Conservation (phyloP, 2,888 invertebrate species). For the Palloptera scutellata region DNA sequence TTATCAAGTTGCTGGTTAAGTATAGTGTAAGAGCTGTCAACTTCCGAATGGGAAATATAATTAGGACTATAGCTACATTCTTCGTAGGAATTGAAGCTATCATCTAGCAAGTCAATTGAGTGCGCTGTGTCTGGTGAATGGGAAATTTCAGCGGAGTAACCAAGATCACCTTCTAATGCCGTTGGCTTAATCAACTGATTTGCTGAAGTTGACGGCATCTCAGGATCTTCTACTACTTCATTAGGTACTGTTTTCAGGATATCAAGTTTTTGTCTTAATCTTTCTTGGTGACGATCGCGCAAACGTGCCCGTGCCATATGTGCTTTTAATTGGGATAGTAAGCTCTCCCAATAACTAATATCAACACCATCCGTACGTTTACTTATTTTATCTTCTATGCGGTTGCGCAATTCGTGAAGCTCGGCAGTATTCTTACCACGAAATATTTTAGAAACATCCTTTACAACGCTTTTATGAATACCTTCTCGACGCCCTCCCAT, state of each 20-base stretch:
- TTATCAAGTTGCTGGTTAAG: slow-evolving; percentile 39
- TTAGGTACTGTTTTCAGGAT: slow-evolving; percentile 88
- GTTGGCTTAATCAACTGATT: slow-evolving; percentile 15
- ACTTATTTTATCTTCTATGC: slow-evolving; percentile 87
- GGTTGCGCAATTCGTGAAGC: slow-evolving; percentile 80
- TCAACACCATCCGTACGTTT: slow-evolving; percentile 90
- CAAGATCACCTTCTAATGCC: not conserved
- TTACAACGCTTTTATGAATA: slow-evolving; percentile 90
- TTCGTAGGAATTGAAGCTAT: slow-evolving; percentile 75
- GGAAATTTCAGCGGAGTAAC: not conserved
- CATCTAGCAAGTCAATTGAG: slow-evolving; percentile 45
- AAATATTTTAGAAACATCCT: slow-evolving; percentile 89
- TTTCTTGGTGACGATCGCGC: slow-evolving; percentile 90
- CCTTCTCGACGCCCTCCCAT: slow-evolving; percentile 66
- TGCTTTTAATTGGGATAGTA: slow-evolving; percentile 93
- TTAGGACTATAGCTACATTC: slow-evolving; percentile 87
- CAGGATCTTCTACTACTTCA: slow-evolving; percentile 59
- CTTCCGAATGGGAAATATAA: slow-evolving; percentile 72
- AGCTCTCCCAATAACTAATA: slow-evolving; percentile 97
- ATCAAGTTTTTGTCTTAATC: slow-evolving; percentile 85
- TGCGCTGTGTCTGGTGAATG: not conserved
- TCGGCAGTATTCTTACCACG: slow-evolving; percentile 92
- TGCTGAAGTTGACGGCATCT: slow-evolving; percentile 6
- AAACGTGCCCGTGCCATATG: slow-evolving; percentile 93
- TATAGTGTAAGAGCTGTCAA: slow-evolving; percentile 69